Base-by-base conservation (phyloP, 2,113 vertebrate species). In the Dunckerocampus dactyliophorus region DNA sequence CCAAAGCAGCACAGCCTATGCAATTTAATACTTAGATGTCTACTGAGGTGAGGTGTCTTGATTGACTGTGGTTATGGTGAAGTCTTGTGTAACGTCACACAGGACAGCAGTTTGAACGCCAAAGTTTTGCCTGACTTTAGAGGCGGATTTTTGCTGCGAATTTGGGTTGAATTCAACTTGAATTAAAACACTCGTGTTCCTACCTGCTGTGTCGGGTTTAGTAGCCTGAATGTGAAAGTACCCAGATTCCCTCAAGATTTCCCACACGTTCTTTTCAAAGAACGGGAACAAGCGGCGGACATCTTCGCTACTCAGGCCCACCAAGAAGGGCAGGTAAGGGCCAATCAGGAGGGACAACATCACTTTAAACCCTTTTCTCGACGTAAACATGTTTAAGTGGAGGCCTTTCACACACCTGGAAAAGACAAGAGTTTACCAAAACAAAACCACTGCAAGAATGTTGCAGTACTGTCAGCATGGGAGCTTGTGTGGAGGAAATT, bases 191-290 rank as follows among this genome's bases (percentile, higher is more conserved):
- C 28, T 31, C 4, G 3, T 22, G 46, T 59, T 12, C 52, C 59
- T 80, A 94, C 94, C 94, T 82, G 86, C 89, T 57, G 93, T 94
- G 81, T 95, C 94, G 14, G 94, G 94, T 77, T 95, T 95, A 59
- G 94, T 94, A 68, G 76, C 92, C 78, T 95, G 94, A 77, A 96
- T 92, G 81, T 94, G 93, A 4, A 95, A 0, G 81, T 95, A 95
- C 1, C 94, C 94, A 0, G 80, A 43, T 67, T 96, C 94, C 62
- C 53, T 80, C 55, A 95, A 50, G 0, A 92, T 0, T 0, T 81
- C 47, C 43, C 83, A 92, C 0, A 96, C 10, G 0, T 90, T 90
- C 82, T 90, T 94, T 63, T 95, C 80, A 55, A 93, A 71, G 76
- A 79, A 95, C 21, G 94, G 93, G 67, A 92, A 95, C 6, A 85